Conservation (phyloP, 2,888 invertebrate species). For the Drosophila phalerata region DNA sequence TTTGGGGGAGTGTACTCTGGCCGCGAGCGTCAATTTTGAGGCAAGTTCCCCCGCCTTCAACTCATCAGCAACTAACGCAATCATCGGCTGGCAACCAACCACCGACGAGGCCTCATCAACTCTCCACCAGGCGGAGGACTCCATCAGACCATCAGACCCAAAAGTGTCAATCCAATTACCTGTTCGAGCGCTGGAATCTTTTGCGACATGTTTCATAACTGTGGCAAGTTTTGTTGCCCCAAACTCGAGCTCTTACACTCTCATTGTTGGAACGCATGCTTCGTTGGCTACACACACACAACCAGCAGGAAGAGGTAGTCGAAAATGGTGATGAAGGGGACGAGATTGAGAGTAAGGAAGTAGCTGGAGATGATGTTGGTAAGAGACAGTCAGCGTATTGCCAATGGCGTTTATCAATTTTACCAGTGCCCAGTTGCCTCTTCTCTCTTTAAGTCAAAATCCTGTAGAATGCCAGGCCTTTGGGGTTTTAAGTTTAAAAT, state of each 20-base stretch:
- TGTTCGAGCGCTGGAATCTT: slow-evolving; percentile 81
- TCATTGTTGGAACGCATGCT: slow-evolving; percentile 63
- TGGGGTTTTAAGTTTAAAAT: not conserved
- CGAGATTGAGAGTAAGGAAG: not conserved
- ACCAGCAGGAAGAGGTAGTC: not conserved
- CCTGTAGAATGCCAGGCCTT: not conserved
- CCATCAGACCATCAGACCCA: slow-evolving; percentile 66
- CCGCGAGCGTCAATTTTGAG: slow-evolving; percentile 73
- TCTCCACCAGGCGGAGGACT: slow-evolving; percentile 48
- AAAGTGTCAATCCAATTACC: slow-evolving; percentile 85
- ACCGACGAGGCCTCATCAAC: slow-evolving; percentile 75
- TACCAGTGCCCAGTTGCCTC: slow-evolving; percentile 36
- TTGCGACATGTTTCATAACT: slow-evolving; percentile 83
- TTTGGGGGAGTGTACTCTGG: slow-evolving; percentile 36
- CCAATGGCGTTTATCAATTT: slow-evolving; percentile 82
- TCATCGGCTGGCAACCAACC: slow-evolving; percentile 73
- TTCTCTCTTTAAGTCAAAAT: not conserved
- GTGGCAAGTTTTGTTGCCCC: slow-evolving; percentile 47
- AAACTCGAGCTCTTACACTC: slow-evolving; percentile 17
- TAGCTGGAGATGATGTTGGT: not conserved
- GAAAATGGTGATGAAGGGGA: not conserved
- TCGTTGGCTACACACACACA: slow-evolving; percentile 60
- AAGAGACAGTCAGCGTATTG: slow-evolving; percentile 43
- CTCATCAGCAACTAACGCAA: slow-evolving; percentile 80
- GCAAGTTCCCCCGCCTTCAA: slow-evolving; percentile 35